phyloP scores from a whole-genome alignment of 2,888 invertebrate genomes.

The Mechanitis messenoides region DNA sequence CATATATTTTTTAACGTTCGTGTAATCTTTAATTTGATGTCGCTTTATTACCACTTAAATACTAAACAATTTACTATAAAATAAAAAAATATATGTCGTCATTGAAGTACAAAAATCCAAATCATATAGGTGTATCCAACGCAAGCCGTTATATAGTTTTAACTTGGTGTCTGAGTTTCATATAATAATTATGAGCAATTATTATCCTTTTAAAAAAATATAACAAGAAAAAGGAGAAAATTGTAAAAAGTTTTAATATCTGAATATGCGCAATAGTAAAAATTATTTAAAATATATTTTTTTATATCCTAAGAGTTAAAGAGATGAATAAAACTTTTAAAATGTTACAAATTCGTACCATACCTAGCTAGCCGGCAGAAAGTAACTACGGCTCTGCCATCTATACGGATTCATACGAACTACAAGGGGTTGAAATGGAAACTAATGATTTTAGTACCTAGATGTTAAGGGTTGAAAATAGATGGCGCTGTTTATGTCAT shows the following conservation, averaged over 20 bases:
- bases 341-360: no score
- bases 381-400: slow-evolving; percentile 42
- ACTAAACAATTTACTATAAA: no score
- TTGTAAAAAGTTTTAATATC: no score
- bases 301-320: no score
- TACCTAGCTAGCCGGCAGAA: background rate
- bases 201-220: background rate
- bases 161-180: background rate
- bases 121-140: background rate
- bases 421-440: slow-evolving; percentile 26
- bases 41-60: no score
- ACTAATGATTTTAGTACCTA: slow-evolving; percentile 44
- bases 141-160: background rate
- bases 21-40: no score
- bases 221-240: no score
- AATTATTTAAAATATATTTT: no score
- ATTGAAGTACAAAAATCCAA: background rate
- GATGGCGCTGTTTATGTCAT: slow-evolving; percentile 43
- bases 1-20: no score
- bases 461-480: slow-evolving; percentile 43
- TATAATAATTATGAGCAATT: slow-evolving; percentile 2
- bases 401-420: slow-evolving; percentile 33
- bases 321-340: no score
- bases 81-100: background rate
- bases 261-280: no score